Base-by-base conservation (phyloP, 2,888 invertebrate species). In the Platerodrilus igneus region DNA sequence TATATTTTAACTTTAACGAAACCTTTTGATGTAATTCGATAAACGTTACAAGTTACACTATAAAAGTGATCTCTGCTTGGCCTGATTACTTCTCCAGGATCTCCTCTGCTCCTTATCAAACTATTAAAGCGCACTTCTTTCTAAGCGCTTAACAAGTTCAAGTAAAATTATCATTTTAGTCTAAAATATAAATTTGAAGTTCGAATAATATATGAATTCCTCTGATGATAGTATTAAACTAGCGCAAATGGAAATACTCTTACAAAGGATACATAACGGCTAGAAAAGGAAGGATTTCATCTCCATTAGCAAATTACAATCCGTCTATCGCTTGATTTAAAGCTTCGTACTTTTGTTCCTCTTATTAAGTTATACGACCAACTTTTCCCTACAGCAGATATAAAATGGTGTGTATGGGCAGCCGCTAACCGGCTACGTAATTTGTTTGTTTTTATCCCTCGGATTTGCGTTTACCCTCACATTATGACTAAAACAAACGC, bases 301-400 rank as follows among this genome's bases (percentile, higher is more conserved):
- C 47, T 60, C 62, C 63, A 63, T 63, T 63, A 63, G 62, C 57
- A 62, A 62, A 63, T 63, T 63, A 60, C 58, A 58, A 61, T 59
- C 58, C 49, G 52, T 56, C 55, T 53, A 60, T 60, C 54, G 57
- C 55, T 57, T 62, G 60, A 62, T 62, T 58, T 59, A 60, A 52
- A 53, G 48, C 49, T 37, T 35, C 35, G 43, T 37, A 49, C 44
- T 52, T 51, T 48, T 44, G 47, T 41, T 46, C 37, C 41, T 39
- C 49, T 53, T 49, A 53, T 53, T 51, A 49, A 46, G 48, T 53
- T 53, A 52, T 39, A 45, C 40, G 41, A 45, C 44, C 44, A 47
- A 45, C 46, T 45, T 49, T 45, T 37, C 37, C 37, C 37, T 37
- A 18, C 33, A 48, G 34, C 41, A 41, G 37, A 47, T 53, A 55